Evolutionary conservation across 2,113 vertebrate species (phyloP).

Genomic region (Rallus limicola): DNA sequence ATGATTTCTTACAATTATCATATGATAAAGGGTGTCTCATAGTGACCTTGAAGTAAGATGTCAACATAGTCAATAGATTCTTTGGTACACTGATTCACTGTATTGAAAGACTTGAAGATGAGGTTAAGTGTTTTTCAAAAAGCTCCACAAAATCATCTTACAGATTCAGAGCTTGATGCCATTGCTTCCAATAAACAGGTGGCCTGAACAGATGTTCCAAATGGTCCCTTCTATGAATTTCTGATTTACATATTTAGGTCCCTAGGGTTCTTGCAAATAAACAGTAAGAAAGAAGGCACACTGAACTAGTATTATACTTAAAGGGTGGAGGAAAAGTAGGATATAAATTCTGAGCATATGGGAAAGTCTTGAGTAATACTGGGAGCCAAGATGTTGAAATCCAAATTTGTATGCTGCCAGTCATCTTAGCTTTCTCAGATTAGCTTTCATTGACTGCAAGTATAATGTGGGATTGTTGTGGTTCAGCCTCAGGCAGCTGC

Average conservation of each 20-base stretch:
- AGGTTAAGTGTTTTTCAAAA: background rate
- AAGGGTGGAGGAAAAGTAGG: fast-evolving
- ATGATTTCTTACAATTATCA: background rate
- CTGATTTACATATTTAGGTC: background rate
- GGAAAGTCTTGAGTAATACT: background rate
- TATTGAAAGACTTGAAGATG: background rate
- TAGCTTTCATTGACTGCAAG: background rate
- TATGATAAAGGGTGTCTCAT: background rate
- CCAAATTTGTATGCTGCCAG: background rate
- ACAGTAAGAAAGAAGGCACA: background rate
- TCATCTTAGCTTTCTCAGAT: background rate
- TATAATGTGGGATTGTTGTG: background rate
- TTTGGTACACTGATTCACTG: background rate
- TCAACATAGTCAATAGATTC: background rate
- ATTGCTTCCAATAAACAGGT: background rate
- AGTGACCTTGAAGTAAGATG: background rate
- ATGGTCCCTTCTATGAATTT: background rate
- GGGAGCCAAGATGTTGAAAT: background rate
- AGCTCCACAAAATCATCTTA: background rate
- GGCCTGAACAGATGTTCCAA: background rate
- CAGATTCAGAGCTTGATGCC: background rate
- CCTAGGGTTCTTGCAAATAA: background rate
- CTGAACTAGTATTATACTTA: background rate
- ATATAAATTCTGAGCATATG: background rate
- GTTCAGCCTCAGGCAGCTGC: too few species aligned